Conservation (phyloP, 2,113 vertebrate species). For the Addax nasomaculatus region DNA sequence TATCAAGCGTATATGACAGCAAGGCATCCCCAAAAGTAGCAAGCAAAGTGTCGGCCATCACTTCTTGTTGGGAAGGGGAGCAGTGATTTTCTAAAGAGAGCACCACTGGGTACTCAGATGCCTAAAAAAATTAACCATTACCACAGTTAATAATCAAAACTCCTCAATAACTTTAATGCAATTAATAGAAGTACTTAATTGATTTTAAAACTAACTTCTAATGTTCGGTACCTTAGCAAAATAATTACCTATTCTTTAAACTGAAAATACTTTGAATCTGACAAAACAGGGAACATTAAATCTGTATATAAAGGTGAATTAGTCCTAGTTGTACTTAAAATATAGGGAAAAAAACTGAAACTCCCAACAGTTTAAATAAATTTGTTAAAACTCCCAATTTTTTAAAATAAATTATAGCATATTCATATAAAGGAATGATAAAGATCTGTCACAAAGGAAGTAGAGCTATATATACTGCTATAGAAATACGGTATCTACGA, state of each 20-base stretch:
- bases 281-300: not conserved
- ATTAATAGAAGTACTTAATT: not conserved
- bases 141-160: conserved; percentile 25
- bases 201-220: not conserved
- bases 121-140: conserved; percentile 74
- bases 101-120: conserved; percentile 88
- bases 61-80: conserved; percentile 85
- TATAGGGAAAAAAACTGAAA: not conserved
- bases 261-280: not conserved
- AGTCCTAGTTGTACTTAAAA: not conserved
- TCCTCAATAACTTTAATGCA: not conserved
- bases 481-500: not conserved
- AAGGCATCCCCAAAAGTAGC: conserved; percentile 83
- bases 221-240: not conserved
- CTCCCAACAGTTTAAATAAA: not conserved
- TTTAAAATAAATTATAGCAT: not conserved
- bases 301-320: not conserved
- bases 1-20: conserved; percentile 76
- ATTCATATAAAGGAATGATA: not conserved
- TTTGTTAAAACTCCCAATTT: not conserved
- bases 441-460: not conserved
- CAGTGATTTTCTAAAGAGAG: conserved; percentile 94
- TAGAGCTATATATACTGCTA: not conserved
- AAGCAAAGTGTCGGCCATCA: conserved; percentile 83
- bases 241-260: not conserved